phyloP scores from a whole-genome alignment of 2,888 invertebrate genomes.

The Pachymerium ferrugineum region DNA sequence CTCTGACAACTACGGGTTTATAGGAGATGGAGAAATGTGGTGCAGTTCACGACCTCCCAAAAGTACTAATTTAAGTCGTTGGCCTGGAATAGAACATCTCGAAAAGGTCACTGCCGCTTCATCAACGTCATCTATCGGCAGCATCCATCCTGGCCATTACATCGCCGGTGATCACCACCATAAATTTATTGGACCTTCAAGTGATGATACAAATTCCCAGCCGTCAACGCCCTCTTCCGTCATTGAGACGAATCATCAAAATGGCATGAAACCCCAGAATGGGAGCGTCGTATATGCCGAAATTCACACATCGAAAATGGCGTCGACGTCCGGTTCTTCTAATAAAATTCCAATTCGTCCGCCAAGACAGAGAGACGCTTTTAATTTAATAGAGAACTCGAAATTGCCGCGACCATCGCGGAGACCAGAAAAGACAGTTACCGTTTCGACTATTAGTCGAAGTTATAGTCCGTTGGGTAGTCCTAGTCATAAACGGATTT shows the following conservation, averaged over 20 bases:
- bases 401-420: background rate
- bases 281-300: background rate
- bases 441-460: background rate
- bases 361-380: background rate
- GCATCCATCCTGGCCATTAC: constrained; percentile 23
- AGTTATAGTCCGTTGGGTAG: background rate
- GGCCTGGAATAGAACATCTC: constrained; percentile 18
- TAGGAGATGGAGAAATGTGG: constrained; percentile 30
- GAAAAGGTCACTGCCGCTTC: background rate
- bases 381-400: background rate
- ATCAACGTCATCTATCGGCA: background rate
- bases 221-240: background rate
- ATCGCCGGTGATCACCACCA: constrained; percentile 31
- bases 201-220: background rate
- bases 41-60: background rate
- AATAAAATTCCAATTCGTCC: background rate
- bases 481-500: background rate
- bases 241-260: background rate
- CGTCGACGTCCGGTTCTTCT: too few relatives aligned
- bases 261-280: background rate
- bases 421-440: background rate
- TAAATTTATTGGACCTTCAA: constrained; percentile 28
- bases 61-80: background rate
- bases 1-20: constrained; percentile 30
- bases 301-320: background rate